Evolutionary conservation across 2,113 vertebrate genomes (phyloP), one percentile per base, ranked within the genome.

Genomic region (Gambusia affinis): DNA sequence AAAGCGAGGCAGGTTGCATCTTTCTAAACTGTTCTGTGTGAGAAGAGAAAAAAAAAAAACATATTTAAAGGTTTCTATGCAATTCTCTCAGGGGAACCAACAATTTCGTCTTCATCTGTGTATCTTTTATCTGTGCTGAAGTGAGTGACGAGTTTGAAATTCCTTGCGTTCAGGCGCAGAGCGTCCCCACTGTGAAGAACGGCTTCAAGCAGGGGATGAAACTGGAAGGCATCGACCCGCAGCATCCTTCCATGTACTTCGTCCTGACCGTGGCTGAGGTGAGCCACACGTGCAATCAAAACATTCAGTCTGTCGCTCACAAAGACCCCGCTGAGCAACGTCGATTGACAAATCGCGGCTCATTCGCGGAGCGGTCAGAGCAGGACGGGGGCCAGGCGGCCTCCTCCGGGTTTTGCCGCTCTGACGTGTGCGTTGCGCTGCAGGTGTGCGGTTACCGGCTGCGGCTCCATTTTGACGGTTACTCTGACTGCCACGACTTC

Each of bases 191-290:
- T 82, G 87, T 93, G 91, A 98, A 96, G 92, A 98, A 96, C 37
- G 94, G 94, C 85, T 99, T 98, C 85, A 95, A 95, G 80, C 94
- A 95, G 88, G 98, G 98, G n/a, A 99, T 99, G 98, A 99, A 99
- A 83, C 91, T 99, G 89, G 98, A 99, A 86, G 98, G 98, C 60
- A 97, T 97, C 0, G 98, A 99, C 88, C 98, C 98, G 0, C 97
- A 99, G 75, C 97, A 99, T 83, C 98, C 98, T 0, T 99, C 98
- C 22, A 97, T 98, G 97, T 99, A 99, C 93, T 99, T 98, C 69
- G 95, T 99, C 87, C 95, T 99, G 85, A 99, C 97, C 0, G 98
- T 99, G 90, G 96, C 96, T 0, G 97, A 99, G 97, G 98, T 99
- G 85, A 92, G 89, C 42, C 70, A 61, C 31, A 35, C 61, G 1